A percentile compares a stretch with the other conserved stretches of the same genome.
Conservation (phyloP, 2,797 vertebrate species). For the Clarias fuscus region DNA sequence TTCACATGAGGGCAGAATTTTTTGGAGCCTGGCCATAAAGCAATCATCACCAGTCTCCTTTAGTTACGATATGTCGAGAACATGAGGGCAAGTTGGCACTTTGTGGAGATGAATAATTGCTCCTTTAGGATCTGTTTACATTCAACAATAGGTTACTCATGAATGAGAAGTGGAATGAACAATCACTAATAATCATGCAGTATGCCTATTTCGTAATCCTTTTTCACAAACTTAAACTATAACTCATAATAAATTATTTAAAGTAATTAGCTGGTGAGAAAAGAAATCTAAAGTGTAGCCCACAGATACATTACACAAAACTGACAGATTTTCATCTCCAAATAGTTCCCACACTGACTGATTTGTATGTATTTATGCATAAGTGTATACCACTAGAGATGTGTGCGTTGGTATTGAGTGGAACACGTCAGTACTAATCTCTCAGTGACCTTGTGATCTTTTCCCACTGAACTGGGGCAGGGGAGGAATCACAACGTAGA, state of each 20-base stretch:
- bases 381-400: background rate
- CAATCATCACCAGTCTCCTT: slow-evolving; percentile 72
- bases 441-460: slow-evolving; percentile 58
- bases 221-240: background rate
- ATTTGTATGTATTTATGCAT: background rate
- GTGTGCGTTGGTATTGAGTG: slow-evolving; percentile 24
- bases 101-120: slow-evolving; percentile 67
- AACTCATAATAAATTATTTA: background rate
- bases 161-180: slow-evolving; percentile 34
- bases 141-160: slow-evolving; percentile 59
- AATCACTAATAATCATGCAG: background rate
- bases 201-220: background rate
- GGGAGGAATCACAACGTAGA: slow-evolving; percentile 44
- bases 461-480: slow-evolving; percentile 28
- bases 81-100: slow-evolving; percentile 70
- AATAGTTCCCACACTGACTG: slow-evolving; percentile 1
- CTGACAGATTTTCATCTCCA: slow-evolving; percentile 8
- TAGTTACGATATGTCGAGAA: slow-evolving; percentile 64
- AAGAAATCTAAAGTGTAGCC: background rate
- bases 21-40: slow-evolving; percentile 69
- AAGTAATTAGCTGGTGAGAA: slow-evolving; percentile 2
- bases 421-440: slow-evolving; percentile 53
- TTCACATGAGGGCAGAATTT: slow-evolving; percentile 60
- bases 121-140: slow-evolving; percentile 61
- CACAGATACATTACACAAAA: background rate